phyloP scores from a whole-genome alignment of 2,113 vertebrate genomes.

The Alouatta palliata region DNA sequence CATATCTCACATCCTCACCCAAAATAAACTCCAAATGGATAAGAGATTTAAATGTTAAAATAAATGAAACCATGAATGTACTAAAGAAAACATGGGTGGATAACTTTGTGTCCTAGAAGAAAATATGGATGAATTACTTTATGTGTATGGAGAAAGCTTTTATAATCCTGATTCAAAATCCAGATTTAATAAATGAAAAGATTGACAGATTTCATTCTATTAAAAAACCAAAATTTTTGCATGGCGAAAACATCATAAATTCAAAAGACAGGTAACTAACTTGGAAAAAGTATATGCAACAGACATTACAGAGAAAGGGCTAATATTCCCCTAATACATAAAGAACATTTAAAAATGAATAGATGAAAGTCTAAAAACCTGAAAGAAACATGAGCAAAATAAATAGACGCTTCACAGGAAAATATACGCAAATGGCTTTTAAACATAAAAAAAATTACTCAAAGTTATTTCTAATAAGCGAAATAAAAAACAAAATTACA shows the following conservation, averaged over 20 bases:
- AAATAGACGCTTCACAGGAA: neutral
- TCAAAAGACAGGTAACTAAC: neutral
- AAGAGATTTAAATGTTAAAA: slow-evolving; percentile 33
- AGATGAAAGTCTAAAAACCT: neutral
- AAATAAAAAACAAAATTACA: slow-evolving; percentile 11
- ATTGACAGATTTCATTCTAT: neutral
- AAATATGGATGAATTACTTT: neutral
- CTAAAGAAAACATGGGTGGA: neutral
- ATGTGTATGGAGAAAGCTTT: neutral
- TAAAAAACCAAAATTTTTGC: neutral
- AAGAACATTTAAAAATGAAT: neutral
- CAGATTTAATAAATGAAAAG: neutral
- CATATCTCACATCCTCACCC: neutral
- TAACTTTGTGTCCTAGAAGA: neutral
- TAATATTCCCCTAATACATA: neutral
- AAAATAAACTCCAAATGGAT: slow-evolving; percentile 35
- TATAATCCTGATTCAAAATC: neutral
- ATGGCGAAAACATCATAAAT: neutral
- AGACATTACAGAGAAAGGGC: neutral
- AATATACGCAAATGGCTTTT: neutral
- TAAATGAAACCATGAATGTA: neutral
- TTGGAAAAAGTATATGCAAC: neutral
- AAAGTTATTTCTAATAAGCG: neutral
- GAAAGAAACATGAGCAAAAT: neutral
- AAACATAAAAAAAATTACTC: neutral